Conservation (phyloP, 2,797 vertebrate species). For the Mus spretus region DNA sequence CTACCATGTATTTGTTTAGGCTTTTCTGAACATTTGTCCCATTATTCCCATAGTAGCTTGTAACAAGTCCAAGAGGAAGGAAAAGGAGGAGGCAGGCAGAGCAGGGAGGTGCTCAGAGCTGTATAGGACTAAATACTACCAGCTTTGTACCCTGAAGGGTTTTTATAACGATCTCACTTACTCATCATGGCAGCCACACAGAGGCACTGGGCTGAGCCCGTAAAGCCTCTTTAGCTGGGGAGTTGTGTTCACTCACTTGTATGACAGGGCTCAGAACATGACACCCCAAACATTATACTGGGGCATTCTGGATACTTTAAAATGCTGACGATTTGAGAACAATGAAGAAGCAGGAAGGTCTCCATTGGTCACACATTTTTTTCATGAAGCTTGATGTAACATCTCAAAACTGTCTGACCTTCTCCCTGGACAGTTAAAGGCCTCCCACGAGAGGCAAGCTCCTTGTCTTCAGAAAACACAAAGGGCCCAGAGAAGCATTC, state of each 20-base stretch:
- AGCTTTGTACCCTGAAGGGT: background rate
- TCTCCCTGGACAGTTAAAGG: background rate
- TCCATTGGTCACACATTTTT: background rate
- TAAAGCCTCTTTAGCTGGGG: background rate
- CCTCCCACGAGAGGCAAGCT: background rate
- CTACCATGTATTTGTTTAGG: background rate
- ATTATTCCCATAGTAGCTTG: slow-evolving; percentile 41
- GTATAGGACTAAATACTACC: slow-evolving; percentile 34
- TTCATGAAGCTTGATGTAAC: background rate
- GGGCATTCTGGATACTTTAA: background rate
- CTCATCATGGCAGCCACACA: background rate
- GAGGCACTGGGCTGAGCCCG: background rate
- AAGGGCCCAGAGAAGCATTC: background rate
- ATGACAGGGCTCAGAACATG: background rate
- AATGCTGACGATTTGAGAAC: background rate
- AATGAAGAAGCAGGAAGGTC: background rate
- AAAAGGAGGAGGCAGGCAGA: background rate
- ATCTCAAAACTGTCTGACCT: background rate
- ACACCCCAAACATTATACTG: background rate
- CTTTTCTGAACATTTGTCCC: slow-evolving; percentile 58
- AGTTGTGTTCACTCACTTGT: background rate
- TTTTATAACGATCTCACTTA: slow-evolving; percentile 10
- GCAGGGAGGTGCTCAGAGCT: background rate
- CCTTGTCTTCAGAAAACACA: background rate
- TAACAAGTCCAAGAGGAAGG: slow-evolving; percentile 42